Base-by-base conservation (phyloP, 1,140 invertebrate species). In the Drosophila baimaii region DNA sequence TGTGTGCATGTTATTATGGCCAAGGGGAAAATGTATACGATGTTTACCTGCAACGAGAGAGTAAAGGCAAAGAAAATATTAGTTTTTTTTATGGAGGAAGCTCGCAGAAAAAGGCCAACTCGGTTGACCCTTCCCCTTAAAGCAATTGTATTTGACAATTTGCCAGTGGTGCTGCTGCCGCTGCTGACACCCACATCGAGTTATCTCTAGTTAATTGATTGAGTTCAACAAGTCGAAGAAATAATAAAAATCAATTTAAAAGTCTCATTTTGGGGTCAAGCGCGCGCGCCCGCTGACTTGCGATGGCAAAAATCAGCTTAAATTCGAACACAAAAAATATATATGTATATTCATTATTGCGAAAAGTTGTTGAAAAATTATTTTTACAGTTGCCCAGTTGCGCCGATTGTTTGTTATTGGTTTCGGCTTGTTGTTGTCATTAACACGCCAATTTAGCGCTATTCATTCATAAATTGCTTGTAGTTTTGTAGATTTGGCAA, bases 171-270 rank as follows among this genome's bases (percentile, higher is more conserved):
- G n/a, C n/a, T n/a, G n/a, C n/a, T n/a, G n/a, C n/a, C n/a, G n/a
- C n/a, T n/a, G 73, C 58, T 74, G 80, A 89, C 83, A 89, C 83
- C 83, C 83, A 88, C 83, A 56, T 71, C 77, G 78, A 88, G 58
- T 79, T 83, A 88, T 86, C 83, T 88, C 51, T 43, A 62, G 79
- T 79, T 88, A 88, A 88, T 88, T 88, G 86, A 88, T 88, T 89
- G 84, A 72, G 84, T 88, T 88, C 83, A 88, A 89, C 73, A 71
- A 89, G 83, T 84, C 88, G 62, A 84, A 64, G 61, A 84, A 88
- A 88, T 88, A 89, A 88, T 88, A 63, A 89, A 88, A 88, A 88
- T 88, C 83, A 84, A 88, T 88, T 88, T 74, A 77, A 81, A 75
- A 62, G 41, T 64, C 64, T 73, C 52, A 43, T 85, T 85, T 88